Evolutionary conservation across 2,888 invertebrate genomes (phyloP).

Genomic region (Sylvicola fuscatus): DNA sequence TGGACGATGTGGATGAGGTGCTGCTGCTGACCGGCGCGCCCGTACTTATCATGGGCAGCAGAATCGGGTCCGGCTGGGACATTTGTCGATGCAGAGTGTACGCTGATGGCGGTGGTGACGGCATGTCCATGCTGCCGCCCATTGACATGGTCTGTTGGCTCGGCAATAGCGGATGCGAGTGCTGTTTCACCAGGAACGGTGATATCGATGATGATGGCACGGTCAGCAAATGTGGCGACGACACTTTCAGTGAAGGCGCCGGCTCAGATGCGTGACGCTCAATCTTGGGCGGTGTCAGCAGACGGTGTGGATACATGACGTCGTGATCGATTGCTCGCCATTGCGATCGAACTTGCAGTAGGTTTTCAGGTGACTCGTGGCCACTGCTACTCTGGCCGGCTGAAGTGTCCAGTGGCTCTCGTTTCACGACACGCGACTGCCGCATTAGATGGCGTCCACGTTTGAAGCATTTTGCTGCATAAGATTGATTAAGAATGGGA

Average conservation of each 20-base stretch:
- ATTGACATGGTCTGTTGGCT: slow-evolving; percentile 25
- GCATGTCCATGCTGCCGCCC: background rate
- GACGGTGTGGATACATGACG: slow-evolving; percentile 8
- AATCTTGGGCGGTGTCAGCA: slow-evolving; percentile 28
- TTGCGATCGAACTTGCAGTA: slow-evolving; percentile 19
- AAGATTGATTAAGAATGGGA: too few species aligned
- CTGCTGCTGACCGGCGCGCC: background rate
- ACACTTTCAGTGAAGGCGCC: slow-evolving; percentile 25
- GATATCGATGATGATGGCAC: slow-evolving; percentile 27
- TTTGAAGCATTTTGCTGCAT: slow-evolving; percentile 30
- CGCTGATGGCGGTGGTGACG: slow-evolving; percentile 6
- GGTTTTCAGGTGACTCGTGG: slow-evolving; percentile 17
- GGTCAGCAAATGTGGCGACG: slow-evolving; percentile 26
- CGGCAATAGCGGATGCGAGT: slow-evolving; percentile 41
- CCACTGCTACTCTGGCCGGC: slow-evolving; percentile 13
- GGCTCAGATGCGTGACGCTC: slow-evolving; percentile 38
- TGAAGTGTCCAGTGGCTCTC: slow-evolving; percentile 30
- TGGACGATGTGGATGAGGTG: background rate
- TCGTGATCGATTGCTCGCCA: slow-evolving; percentile 7
- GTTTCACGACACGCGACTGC: slow-evolving; percentile 43
- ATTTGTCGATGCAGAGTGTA: slow-evolving; percentile 9
- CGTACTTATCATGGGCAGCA: background rate
- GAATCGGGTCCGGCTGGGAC: slow-evolving; percentile 10
- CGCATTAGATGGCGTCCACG: slow-evolving; percentile 41
- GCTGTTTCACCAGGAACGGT: slow-evolving; percentile 38